Evolutionary conservation across 1,140 invertebrate genomes (phyloP).

Genomic region (Vanessa tameamea): DNA sequence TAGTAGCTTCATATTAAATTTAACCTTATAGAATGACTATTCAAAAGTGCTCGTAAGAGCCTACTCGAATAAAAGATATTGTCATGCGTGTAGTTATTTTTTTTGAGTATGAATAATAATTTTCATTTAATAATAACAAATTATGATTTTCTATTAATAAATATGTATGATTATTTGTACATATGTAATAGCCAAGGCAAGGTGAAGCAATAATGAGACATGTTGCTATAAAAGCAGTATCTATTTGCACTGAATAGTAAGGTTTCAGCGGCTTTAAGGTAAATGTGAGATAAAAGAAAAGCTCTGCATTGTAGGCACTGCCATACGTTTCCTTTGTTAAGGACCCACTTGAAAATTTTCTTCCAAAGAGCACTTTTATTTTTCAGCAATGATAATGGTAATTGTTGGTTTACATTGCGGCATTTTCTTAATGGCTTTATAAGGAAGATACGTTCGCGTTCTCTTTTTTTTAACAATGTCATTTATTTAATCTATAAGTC

Average conservation of each 20-base stretch:
- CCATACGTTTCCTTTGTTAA: constrained; percentile 21
- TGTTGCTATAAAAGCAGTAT: constrained; percentile 6
- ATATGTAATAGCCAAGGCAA: too few species aligned
- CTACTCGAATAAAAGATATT: too few species aligned
- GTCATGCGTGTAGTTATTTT: too few species aligned
- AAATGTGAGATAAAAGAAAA: constrained; percentile 35
- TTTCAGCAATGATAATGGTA: constrained; percentile 21
- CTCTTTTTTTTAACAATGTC: neutral
- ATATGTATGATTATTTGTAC: too few species aligned
- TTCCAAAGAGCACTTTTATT: constrained; percentile 6
- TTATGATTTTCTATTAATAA: too few species aligned
- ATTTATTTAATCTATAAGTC: too few species aligned
- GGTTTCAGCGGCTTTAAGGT: constrained; percentile 21
- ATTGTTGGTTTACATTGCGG: constrained; percentile 9
- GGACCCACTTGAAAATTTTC: constrained; percentile 15
- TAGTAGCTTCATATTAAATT: too few species aligned
- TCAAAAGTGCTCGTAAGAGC: too few species aligned
- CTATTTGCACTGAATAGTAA: constrained; percentile 14
- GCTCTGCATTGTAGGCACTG: constrained; percentile 17
- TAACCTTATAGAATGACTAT: too few species aligned
- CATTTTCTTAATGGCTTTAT: constrained; percentile 8
- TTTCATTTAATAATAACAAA: too few species aligned
- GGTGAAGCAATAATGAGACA: neutral
- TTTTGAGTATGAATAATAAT: too few species aligned
- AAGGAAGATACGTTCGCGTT: neutral